phyloP scores from a whole-genome alignment of 2,888 invertebrate species.

The Seladonia tumulorum region DNA sequence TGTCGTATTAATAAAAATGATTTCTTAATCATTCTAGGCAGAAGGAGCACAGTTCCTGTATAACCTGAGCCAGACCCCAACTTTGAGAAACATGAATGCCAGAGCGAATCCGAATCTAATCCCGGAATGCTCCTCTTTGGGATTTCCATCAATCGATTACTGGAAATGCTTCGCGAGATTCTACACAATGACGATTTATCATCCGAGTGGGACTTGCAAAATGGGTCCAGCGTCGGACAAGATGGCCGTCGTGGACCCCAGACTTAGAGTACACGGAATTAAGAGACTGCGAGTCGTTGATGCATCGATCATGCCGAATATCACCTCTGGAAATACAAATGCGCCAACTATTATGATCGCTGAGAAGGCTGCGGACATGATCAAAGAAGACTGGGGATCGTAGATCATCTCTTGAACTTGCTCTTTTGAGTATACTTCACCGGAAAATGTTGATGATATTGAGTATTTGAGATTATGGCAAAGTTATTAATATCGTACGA shows the following conservation, averaged over 20 bases:
- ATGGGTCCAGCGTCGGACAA: slow-evolving; percentile 89
- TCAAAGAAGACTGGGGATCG: slow-evolving; percentile 88
- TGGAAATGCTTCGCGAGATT: slow-evolving; percentile 91
- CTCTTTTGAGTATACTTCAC: no score
- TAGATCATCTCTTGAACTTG: neutral
- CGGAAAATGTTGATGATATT: no score
- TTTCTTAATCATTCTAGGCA: neutral
- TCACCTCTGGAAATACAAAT: slow-evolving; percentile 92
- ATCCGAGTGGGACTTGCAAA: slow-evolving; percentile 92
- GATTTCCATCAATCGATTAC: slow-evolving; percentile 83
- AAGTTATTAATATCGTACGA: no score
- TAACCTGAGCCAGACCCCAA: slow-evolving; percentile 18
- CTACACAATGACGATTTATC: slow-evolving; percentile 92
- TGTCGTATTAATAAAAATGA: neutral
- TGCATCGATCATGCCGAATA: slow-evolving; percentile 93
- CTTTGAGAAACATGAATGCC: slow-evolving; percentile 35
- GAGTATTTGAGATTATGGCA: no score
- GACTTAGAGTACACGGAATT: slow-evolving; percentile 89
- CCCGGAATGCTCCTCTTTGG: slow-evolving; percentile 29
- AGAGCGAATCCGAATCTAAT: slow-evolving; percentile 29
- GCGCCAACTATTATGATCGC: slow-evolving; percentile 94
- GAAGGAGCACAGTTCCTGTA: neutral
- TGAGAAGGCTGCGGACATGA: slow-evolving; percentile 93
- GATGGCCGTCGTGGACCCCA: slow-evolving; percentile 79
- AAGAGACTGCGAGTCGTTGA: slow-evolving; percentile 90